A percentile compares a stretch with the other conserved stretches of the same genome.
These are phyloP conservation scores for Alces alces DNA, from an alignment of 2,113 vertebrate genomes.

Conservation along the genomic window DNA sequence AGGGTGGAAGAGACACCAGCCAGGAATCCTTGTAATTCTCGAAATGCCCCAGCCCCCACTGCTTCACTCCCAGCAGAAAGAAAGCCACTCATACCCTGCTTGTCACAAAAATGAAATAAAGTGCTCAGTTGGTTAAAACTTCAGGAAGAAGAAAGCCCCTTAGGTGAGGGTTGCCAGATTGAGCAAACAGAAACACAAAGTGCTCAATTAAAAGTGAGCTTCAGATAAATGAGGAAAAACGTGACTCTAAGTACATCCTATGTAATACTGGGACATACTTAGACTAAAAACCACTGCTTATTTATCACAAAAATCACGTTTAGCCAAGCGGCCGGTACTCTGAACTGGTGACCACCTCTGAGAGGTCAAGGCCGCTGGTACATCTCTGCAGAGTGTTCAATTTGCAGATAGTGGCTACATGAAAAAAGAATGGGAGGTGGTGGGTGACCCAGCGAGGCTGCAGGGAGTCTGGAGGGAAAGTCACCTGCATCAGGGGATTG, in stretches of 20 bases:
- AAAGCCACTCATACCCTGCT: background rate
- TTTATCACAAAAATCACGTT: background rate
- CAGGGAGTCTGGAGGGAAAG: background rate
- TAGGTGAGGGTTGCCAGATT: background rate
- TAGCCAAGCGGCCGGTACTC: background rate
- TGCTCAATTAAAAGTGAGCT: background rate
- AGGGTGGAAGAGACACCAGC: background rate
- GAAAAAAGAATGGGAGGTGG: accelerated
- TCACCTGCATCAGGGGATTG: background rate
- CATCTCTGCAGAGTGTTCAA: background rate
- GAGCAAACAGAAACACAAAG: background rate
- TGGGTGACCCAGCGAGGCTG: background rate
- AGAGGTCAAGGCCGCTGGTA: background rate
- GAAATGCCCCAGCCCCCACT: background rate
- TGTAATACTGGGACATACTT: background rate
- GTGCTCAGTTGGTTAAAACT: background rate
- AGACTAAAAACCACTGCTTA: background rate
- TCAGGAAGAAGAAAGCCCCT: background rate
- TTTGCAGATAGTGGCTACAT: too few relatives aligned
- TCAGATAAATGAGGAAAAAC: background rate
- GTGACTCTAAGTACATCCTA: background rate
- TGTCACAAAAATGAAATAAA: background rate
- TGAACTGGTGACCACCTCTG: background rate
- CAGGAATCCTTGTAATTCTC: background rate
- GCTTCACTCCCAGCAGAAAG: background rate